Percentiles rank a stretch among this genome's conserved stretches.
These are phyloP conservation scores for Picathartes gymnocephalus DNA, from an alignment of 2,113 vertebrate species.

Conservation along the genomic window DNA sequence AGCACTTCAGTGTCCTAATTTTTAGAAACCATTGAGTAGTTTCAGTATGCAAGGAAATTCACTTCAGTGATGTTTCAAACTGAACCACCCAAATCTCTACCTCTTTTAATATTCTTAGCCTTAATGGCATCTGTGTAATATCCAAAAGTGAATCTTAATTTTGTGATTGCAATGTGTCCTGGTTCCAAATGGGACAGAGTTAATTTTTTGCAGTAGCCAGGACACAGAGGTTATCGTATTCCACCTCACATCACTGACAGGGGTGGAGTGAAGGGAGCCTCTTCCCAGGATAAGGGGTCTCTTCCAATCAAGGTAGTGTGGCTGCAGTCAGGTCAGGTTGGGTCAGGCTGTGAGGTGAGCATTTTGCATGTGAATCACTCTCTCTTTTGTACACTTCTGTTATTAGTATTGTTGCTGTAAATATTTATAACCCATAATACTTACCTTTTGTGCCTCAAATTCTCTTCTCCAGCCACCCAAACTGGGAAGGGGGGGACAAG, in stretches of 20 bases:
- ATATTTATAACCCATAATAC: background rate
- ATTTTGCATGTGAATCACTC: background rate
- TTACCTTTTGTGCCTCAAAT: background rate
- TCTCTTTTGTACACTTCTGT: background rate
- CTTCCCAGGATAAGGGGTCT: background rate
- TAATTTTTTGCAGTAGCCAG: background rate
- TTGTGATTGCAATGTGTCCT: background rate
- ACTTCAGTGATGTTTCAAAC: background rate
- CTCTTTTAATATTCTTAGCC: background rate
- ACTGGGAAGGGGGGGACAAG: too few species aligned
- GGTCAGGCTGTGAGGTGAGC: rapidly evolving
- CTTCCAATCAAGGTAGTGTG: background rate
- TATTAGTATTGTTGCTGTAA: background rate
- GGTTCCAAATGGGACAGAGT: background rate
- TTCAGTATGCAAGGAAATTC: background rate
- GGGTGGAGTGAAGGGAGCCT: background rate
- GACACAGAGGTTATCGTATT: background rate
- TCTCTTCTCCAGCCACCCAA: background rate
- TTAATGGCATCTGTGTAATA: background rate
- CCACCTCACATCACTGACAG: too few species aligned
- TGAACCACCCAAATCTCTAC: background rate
- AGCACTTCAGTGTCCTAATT: background rate
- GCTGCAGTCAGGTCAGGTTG: background rate
- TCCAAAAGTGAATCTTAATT: background rate
- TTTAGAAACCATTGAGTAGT: background rate